Percentiles rank a stretch among this genome's conserved stretches.
Evolutionary conservation across 2,888 invertebrate genomes (phyloP).

Genomic region (Plusia festucae): DNA sequence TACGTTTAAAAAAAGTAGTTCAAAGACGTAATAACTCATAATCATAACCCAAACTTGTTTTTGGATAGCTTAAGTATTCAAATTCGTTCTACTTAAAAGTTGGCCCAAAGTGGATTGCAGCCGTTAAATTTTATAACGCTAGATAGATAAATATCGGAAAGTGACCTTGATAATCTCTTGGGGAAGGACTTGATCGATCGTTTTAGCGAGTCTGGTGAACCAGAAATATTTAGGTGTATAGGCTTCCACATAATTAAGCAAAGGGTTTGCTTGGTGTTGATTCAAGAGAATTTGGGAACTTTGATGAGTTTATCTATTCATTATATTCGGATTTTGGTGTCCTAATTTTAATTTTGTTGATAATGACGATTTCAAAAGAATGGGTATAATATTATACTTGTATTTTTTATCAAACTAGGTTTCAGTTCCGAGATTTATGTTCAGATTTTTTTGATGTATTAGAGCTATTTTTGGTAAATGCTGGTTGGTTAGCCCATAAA

Average conservation of each 20-base stretch:
- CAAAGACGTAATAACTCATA: background rate
- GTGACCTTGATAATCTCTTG: conserved; percentile 14
- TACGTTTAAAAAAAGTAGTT: background rate
- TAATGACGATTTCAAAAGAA: background rate
- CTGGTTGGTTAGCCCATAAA: too few species aligned
- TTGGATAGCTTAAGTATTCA: background rate
- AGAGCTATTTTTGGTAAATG: too few species aligned
- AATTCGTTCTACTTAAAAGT: background rate
- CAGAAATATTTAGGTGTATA: conserved; percentile 38
- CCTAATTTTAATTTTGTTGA: background rate
- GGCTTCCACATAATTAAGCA: conserved; percentile 40
- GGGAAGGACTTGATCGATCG: conserved; percentile 38
- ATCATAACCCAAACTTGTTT: conserved; percentile 4
- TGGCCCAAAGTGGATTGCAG: background rate
- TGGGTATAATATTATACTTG: too few species aligned
- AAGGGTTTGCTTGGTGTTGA: conserved; percentile 38
- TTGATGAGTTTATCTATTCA: conserved; percentile 30
- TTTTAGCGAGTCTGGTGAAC: conserved; percentile 26
- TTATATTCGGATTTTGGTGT: conserved; percentile 2
- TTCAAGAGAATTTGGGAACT: conserved; percentile 34
- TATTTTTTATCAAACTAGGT: too few species aligned
- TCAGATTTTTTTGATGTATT: too few species aligned
- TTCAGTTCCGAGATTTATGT: too few species aligned
- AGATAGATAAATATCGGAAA: background rate
- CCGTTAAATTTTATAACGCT: background rate